phyloP scores from a whole-genome alignment of 2,888 invertebrate genomes.

The Carcina quercana region DNA sequence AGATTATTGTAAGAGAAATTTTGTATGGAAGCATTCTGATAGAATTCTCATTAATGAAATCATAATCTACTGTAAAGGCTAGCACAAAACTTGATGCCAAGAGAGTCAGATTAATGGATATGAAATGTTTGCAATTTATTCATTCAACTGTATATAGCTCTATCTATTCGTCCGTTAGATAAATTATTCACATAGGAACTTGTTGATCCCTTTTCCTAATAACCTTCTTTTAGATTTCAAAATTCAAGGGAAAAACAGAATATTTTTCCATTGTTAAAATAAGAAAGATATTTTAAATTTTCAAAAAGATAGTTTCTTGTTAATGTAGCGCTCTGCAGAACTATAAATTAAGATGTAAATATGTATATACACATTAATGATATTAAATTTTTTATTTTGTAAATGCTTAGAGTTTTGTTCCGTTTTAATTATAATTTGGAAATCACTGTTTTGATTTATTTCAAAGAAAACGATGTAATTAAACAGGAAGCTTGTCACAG shows the following conservation, averaged over 20 bases:
- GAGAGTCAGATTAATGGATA: no score
- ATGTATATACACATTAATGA: slow-evolving; percentile 67
- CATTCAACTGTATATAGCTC: slow-evolving; percentile 46
- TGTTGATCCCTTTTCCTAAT: slow-evolving; percentile 30
- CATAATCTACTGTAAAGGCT: no score
- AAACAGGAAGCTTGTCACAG: no score
- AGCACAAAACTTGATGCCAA: no score
- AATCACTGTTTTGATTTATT: no score
- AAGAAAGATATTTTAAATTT: slow-evolving; percentile 26
- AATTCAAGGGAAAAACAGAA: slow-evolving; percentile 14
- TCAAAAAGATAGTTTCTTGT: slow-evolving; percentile 34
- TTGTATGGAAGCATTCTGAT: no score
- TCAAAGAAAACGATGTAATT: no score
- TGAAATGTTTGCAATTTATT: no score
- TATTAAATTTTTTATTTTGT: slow-evolving; percentile 50
- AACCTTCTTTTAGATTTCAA: slow-evolving; percentile 20
- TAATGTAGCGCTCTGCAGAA: slow-evolving; percentile 43
- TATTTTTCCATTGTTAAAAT: slow-evolving; percentile 23
- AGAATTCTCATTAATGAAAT: no score
- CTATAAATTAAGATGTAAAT: slow-evolving; percentile 57
- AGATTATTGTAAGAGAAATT: no score
- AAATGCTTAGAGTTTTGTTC: slow-evolving; percentile 42
- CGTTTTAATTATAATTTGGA: slow-evolving; percentile 25
- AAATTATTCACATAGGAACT: slow-evolving; percentile 29
- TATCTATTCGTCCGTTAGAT: slow-evolving; percentile 51